These are phyloP conservation scores for Lamprotornis superbus DNA, from an alignment of 2,113 vertebrate genomes.

Conservation along the genomic window DNA sequence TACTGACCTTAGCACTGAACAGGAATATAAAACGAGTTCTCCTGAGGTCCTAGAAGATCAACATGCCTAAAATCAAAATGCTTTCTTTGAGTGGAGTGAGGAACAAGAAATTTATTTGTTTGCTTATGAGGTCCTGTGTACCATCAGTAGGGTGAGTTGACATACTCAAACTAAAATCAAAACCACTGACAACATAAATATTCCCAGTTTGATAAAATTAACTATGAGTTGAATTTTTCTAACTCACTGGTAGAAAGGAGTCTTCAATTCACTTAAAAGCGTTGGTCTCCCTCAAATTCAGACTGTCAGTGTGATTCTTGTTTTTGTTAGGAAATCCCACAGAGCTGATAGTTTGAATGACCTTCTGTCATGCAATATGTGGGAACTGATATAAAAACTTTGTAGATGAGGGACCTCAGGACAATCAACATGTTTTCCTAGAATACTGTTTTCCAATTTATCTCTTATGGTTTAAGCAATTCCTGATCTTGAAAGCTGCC, in stretches of 20 bases:
- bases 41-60: background rate
- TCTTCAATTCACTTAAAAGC: background rate
- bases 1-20: background rate
- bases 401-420: background rate
- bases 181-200: background rate
- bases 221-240: background rate
- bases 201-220: background rate
- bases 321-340: background rate
- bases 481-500: background rate
- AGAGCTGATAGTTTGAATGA: background rate
- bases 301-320: background rate
- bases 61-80: background rate
- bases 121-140: background rate
- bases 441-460: background rate
- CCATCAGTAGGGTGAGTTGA: background rate
- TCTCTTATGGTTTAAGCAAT: background rate
- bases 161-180: background rate
- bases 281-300: background rate
- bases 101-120: background rate
- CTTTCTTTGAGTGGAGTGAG: background rate
- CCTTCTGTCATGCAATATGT: background rate
- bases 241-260: background rate
- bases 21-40: background rate
- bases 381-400: background rate
- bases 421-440: background rate